Evolutionary conservation across 2,797 vertebrate genomes (phyloP), one percentile per base, ranked within the genome.

Genomic region (Neoniphon sammara): DNA sequence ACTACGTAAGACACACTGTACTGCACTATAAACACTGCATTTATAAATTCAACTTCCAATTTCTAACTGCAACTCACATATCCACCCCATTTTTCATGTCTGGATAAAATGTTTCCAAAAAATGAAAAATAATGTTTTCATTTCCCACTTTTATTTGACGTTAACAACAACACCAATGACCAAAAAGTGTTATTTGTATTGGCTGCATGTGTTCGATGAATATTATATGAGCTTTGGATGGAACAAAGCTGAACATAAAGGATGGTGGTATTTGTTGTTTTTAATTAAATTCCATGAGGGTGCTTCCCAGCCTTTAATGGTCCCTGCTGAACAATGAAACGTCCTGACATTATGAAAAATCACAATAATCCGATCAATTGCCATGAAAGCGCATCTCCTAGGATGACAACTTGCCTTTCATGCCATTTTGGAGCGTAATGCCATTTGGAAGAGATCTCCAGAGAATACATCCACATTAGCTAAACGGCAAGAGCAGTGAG

Each of bases 261-360:
- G 64, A 87, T 88, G 76, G 73, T 2, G 36, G 59, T 73, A 80
- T 85, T 86, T 87, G 66, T 83, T 87, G 79, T 83, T 87, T 80
- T 88, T 75, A 88, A 93, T 93, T 88, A 78, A 78, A 92, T 90
- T 92, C 77, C 69, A 80, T 0, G n/a, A 80, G 76, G 74, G 79
- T 83, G 87, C 82, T 84, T 83, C 84, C 56, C 70, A 52, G 70
- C 53, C 60, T 83, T 73, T 83, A 68, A 68, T 85, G 62, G 81
- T 87, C 84, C 70, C 82, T 64, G 75, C 84, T 80, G 87, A 82
- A 89, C 74, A 71, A 88, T 80, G 66, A 93, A 93, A 94, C 91
- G 88, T 88, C 60, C 75, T 85, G 88, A 73, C 89, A 88, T 84
- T 72, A 85, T 90, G 81, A 93, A 84, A 88, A 86, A 93, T 91